These are phyloP conservation scores for Alloplasta piceator DNA, from an alignment of 2,888 invertebrate species.

Conservation along the genomic window DNA sequence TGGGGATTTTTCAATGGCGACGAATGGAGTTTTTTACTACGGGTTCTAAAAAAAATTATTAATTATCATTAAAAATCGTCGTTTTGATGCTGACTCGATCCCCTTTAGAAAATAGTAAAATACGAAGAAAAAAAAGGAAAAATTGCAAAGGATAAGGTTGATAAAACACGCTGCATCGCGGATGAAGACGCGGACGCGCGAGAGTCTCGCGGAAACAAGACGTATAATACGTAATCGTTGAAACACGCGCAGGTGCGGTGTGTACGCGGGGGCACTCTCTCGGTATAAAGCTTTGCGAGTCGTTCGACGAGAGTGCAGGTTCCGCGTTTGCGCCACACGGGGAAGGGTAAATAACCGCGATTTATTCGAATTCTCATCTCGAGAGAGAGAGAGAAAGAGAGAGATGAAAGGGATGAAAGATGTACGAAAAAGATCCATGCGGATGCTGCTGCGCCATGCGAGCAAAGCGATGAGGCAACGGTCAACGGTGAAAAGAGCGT, in stretches of 20 bases:
- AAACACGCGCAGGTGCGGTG: constrained; percentile 7
- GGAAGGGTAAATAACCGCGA: constrained; percentile 74
- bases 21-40: too few species aligned
- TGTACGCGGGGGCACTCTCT: constrained; percentile 7
- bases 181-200: constrained; percentile 71
- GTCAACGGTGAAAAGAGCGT: constrained; percentile 57
- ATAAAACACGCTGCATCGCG: constrained; percentile 27
- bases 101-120: neutral
- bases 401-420: constrained; percentile 2
- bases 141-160: neutral
- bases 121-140: neutral
- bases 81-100: too few species aligned
- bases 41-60: too few species aligned
- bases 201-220: constrained; percentile 9
- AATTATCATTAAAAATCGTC: too few species aligned
- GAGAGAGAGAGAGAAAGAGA: constrained; percentile 26
- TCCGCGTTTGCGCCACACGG: constrained; percentile 59
- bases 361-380: constrained; percentile 78
- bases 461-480: constrained; percentile 63
- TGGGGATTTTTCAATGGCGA: too few species aligned
- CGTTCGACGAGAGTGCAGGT: constrained; percentile 26
- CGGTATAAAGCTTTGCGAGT: constrained; percentile 1
- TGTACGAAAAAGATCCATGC: constrained; percentile 47
- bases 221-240: constrained; percentile 6
- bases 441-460: constrained; percentile 39